Conservation (phyloP, 2,113 vertebrate genomes). For the Psilopogon haemacephalus region DNA sequence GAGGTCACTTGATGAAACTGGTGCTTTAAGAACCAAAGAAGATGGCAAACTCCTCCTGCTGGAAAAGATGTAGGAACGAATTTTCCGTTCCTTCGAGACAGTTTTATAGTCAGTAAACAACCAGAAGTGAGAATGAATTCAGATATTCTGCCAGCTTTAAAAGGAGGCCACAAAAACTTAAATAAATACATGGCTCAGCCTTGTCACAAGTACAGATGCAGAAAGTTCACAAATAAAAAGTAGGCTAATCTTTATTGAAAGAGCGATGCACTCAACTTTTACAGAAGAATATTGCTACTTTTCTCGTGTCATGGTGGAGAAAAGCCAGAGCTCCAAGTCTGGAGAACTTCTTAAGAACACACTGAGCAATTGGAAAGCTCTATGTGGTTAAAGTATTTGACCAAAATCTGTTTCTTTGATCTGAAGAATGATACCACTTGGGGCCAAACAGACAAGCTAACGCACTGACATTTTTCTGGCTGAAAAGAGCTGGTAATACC, state of each 20-base stretch:
- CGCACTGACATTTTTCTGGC: background rate
- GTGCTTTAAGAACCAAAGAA: background rate
- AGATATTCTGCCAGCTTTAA: background rate
- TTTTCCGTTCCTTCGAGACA: background rate
- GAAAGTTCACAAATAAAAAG: background rate
- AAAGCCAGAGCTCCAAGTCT: background rate
- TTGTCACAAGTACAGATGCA: background rate
- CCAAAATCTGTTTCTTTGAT: background rate
- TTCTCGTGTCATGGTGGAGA: background rate
- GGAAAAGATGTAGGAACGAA: background rate
- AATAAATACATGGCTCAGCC: background rate
- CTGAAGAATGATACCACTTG: background rate
- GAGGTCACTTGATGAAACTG: background rate
- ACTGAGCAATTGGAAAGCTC: background rate
- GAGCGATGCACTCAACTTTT: background rate
- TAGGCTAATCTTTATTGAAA: background rate
- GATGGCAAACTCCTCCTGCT: background rate
- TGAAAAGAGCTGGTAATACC: background rate
- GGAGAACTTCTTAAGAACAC: background rate
- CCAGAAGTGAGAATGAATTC: background rate
- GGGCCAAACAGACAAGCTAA: background rate
- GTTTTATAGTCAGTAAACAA: background rate
- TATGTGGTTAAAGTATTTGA: background rate
- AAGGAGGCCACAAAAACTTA: background rate
- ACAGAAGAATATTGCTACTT: background rate